Evolutionary conservation across 2,113 vertebrate genomes (phyloP).

Genomic region (Oceanites oceanicus): DNA sequence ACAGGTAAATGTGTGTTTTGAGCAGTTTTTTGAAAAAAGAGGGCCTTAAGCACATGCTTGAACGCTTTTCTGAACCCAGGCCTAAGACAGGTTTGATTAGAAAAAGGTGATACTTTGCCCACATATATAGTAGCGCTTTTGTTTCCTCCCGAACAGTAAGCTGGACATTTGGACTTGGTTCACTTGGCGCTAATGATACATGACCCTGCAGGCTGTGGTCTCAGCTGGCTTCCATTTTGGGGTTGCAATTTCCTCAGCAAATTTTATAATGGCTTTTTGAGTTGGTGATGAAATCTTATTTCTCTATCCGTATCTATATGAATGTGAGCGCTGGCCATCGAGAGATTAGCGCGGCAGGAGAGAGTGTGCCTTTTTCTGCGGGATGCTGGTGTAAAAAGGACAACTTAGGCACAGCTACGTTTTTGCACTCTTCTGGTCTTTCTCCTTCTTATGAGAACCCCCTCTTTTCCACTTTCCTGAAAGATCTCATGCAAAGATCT

Average conservation of each 20-base stretch:
- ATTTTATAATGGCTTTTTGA: slow-evolving; percentile 53
- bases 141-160: slow-evolving; percentile 27
- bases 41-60: slow-evolving; percentile 3
- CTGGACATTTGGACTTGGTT: slow-evolving; percentile 60
- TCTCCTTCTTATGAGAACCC: not conserved
- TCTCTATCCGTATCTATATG: not conserved
- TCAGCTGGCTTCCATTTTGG: slow-evolving; percentile 59
- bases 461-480: not conserved
- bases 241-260: slow-evolving; percentile 44
- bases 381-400: not conserved
- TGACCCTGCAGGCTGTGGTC: slow-evolving; percentile 35
- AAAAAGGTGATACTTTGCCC: slow-evolving; percentile 44
- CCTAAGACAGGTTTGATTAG: slow-evolving; percentile 29
- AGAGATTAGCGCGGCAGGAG: accelerated
- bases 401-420: accelerated
- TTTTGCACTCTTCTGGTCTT: not conserved
- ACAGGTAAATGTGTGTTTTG: not conserved
- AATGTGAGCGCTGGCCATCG: not conserved
- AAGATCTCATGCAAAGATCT: not conserved
- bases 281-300: slow-evolving; percentile 35
- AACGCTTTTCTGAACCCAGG: slow-evolving; percentile 1
- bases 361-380: not conserved
- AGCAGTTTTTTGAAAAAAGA: not conserved
- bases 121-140: slow-evolving; percentile 38
- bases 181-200: slow-evolving; percentile 47